Percentiles rank a stretch among this genome's conserved stretches.
phyloP scores from a whole-genome alignment of 92 coral and sea anemone genomes.

The Paramuricea clavata region DNA sequence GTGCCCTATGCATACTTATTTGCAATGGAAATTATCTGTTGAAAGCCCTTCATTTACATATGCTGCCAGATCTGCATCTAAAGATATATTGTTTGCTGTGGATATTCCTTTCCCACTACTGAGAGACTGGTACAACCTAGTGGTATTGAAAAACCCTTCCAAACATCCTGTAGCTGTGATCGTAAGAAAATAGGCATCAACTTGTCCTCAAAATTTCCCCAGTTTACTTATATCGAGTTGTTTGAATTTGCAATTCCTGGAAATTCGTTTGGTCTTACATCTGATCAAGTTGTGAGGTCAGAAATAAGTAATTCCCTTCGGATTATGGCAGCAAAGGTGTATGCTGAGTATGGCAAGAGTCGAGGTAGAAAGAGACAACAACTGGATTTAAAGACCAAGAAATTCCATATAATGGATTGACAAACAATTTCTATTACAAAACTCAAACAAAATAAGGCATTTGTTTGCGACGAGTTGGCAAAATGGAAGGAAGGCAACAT shows the following conservation, averaged over 20 bases:
- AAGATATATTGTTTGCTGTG: slow-evolving; percentile 70
- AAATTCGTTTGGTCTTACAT: slow-evolving; percentile 18
- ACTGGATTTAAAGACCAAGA: slow-evolving; percentile 58
- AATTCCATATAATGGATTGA: slow-evolving; percentile 68
- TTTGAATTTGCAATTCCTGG: slow-evolving; percentile 44
- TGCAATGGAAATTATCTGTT: slow-evolving; percentile 67
- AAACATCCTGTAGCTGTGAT: background rate
- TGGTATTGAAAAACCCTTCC: slow-evolving; percentile 42
- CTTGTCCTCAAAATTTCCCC: slow-evolving; percentile 1
- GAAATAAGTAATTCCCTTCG: slow-evolving; percentile 10
- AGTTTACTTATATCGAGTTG: slow-evolving; percentile 24
- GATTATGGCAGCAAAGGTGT: background rate
- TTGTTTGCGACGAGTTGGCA: slow-evolving; percentile 53
- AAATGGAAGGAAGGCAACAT: slow-evolving; percentile 57
- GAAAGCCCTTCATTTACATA: slow-evolving; percentile 73
- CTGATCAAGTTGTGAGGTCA: background rate
- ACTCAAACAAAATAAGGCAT: slow-evolving; percentile 46
- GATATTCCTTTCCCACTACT: slow-evolving; percentile 71
- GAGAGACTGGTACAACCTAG: slow-evolving; percentile 69
- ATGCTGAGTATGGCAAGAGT: background rate
- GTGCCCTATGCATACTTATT: slow-evolving; percentile 49
- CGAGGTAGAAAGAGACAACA: slow-evolving; percentile 47
- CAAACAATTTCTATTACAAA: slow-evolving; percentile 58
- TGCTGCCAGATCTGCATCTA: slow-evolving; percentile 70
- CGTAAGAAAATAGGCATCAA: background rate